Base-by-base conservation (phyloP, 2,113 vertebrate genomes). In the Brachypteracias leptosomus region DNA sequence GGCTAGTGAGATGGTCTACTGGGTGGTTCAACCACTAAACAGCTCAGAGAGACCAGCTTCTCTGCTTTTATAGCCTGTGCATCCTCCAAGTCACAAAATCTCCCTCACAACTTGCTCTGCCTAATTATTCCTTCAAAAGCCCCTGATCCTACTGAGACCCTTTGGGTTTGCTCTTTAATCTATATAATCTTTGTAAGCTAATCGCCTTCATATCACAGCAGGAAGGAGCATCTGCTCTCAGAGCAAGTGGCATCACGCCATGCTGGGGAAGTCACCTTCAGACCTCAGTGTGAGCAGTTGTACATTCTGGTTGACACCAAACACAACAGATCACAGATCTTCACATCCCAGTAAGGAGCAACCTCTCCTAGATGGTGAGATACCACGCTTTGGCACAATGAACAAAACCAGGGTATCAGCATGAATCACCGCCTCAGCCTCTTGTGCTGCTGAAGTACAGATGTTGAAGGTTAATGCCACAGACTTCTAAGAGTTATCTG, bases 131-230 rank as follows among this genome's bases (percentile, higher is more conserved):
- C 72, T 68, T 83, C 80, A 95, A 88, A n/a, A 89, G 62, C 16
- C 52, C 42, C 40, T 55, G 65, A 93, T 83, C 67, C 33, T 54
- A 80, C 58, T 25, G 26, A 93, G 47, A 94, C 26, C 54, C 47
- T 65, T 51, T 8, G 57, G 72, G 47, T 77, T 85, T 87, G 73
- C 42, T 86, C 84, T 95, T 90, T 93, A 94, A 74, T 93, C 62
- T 65, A 59, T 44, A 21, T 71, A 79, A 92, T 67, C 89, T 86
- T 74, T 62, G 52, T 51, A 36, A 89, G 72, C 49, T 94, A 65
- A 92, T 78, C 29, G 2, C 65, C 67, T 88, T 89, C 80, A 22
- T 65, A 76, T 36, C 80, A 29, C 77, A 92, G 83, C 83, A 85
- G 85, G 94, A 94, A 85, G 71, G 29, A 63, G 83, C 33, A 22